Evolutionary conservation across 2,888 invertebrate genomes (phyloP), one percentile per base, ranked within the genome.

Genomic region (Furcula furcula): DNA sequence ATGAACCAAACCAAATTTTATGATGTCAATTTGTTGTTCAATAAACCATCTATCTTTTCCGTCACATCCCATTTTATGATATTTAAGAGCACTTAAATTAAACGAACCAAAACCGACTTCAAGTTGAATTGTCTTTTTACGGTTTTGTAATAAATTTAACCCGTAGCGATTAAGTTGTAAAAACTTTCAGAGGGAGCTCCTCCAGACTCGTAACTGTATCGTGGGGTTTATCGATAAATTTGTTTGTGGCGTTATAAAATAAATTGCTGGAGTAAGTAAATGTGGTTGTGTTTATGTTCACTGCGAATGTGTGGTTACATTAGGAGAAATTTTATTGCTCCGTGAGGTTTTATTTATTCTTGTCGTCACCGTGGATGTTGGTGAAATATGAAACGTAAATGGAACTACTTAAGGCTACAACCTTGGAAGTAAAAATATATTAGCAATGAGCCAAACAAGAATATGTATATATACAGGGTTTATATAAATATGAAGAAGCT

Each of bases 81-180:
- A 54, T 57, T 56, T 56, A 55, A 45, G 30, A 45, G 52, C 53
- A 46, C 51, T 63, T 49, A 63, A 57, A 64, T 63, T 62, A 64
- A 69, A 65, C 59, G 58, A 65, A 53, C 46, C 49, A 36, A 47
- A 46, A 38, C 47, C 23, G 34, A 57, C 44, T 60, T 44, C 31
- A 46, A 54, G 30, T 63, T 47, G 54, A 50, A 55, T 57, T 53
- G 58, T 55, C 40, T 60, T 64, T 59, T 69, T 69, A 69, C 46
- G 58, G 60, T 54, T 52, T 48, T 30, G 54, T 53, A 55, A 68
- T 66, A 67, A 68, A 56, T 56, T 56, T 56, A 54, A 41, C 52
- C 44, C 44, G 48, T 21, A 43, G 42, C 55, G 57, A 66, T 68
- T 64, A 65, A 56, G 62, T 54, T 57, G 52, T 69, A 68, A 66